Evolutionary conservation across 1,140 invertebrate species (phyloP).

Genomic region (Helicoverpa zea): DNA sequence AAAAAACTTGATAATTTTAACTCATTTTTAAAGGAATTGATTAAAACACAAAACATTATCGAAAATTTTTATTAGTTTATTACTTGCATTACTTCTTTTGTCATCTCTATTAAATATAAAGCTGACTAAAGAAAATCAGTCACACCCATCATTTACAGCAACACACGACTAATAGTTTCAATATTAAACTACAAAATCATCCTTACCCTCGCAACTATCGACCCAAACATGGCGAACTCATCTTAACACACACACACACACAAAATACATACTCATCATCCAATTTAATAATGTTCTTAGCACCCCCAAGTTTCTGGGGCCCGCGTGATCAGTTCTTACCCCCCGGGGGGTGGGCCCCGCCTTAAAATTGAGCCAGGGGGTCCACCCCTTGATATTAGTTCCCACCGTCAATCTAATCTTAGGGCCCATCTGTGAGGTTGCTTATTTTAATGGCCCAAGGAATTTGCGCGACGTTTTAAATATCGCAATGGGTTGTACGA

Average conservation of each 20-base stretch:
- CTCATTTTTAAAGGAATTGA: too few species aligned
- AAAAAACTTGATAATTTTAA: too few species aligned
- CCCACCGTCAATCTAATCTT: constrained; percentile 52
- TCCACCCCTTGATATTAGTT: constrained; percentile 55
- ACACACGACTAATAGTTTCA: not conserved
- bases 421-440: constrained; percentile 39
- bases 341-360: constrained; percentile 48
- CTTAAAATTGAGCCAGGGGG: constrained; percentile 52
- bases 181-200: constrained; percentile 1
- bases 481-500: not conserved
- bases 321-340: constrained; percentile 51
- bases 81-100: too few species aligned
- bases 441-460: constrained; percentile 43
- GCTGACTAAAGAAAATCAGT: too few species aligned
- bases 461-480: constrained; percentile 15
- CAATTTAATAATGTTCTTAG: constrained; percentile 56
- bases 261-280: constrained; percentile 47
- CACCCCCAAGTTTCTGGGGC: constrained; percentile 49
- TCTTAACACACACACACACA: constrained; percentile 42
- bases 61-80: too few species aligned
- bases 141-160: not conserved
- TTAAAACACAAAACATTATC: too few species aligned
- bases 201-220: constrained; percentile 9
- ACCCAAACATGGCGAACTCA: constrained; percentile 29
- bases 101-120: too few species aligned